Evolutionary conservation across 2,113 vertebrate genomes (phyloP), one percentile per base, ranked within the genome.

Genomic region (Euleptes europaea): DNA sequence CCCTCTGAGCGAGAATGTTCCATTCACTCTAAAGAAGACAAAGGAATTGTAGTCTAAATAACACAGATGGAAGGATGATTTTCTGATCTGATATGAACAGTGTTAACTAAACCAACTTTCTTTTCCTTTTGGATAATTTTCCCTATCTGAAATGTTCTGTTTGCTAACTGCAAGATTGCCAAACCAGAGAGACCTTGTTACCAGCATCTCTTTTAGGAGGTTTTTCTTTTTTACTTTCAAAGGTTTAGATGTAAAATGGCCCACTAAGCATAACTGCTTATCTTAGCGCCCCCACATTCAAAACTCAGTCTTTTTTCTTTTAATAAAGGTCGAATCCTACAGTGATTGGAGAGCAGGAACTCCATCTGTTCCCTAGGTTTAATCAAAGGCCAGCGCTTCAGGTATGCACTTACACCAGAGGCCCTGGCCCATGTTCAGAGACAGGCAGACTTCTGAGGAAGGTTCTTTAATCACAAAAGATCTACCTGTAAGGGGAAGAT

Each of bases 1-100:
- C n/a, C n/a, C n/a, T n/a, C n/a, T n/a, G n/a, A n/a, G n/a, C n/a
- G 92, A 76, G 90, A 83, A 88, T 87, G 23, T 11, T 89, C 75
- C 86, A 86, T 88, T 84, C 85, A n/a, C 17, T 63, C 79, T 84
- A 94, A 94, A 90, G 88, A 28, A 14, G 78, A 94, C 84, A 70
- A 87, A 88, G 84, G 23, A 72, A 21, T 31, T 42, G 8, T 70
- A 82, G 7, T 1, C 19, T 76, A 65, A 85, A 71, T 78, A 65
- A 82, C 35, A 40, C 35, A 84, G 80, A 31, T 87, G 82, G 17
- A 91, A 88, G 66, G 79, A 47, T 66, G 60, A 54, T 82, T 74
- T 90, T 63, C 84, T 80, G 85, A 88, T 60, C 84, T 86, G 84
- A 70, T 86, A 35, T 17, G 51, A 69, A 60, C 86, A 91, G 83